Evolutionary conservation across 2,888 invertebrate species (phyloP).

Genomic region (Parnassius smintheus): DNA sequence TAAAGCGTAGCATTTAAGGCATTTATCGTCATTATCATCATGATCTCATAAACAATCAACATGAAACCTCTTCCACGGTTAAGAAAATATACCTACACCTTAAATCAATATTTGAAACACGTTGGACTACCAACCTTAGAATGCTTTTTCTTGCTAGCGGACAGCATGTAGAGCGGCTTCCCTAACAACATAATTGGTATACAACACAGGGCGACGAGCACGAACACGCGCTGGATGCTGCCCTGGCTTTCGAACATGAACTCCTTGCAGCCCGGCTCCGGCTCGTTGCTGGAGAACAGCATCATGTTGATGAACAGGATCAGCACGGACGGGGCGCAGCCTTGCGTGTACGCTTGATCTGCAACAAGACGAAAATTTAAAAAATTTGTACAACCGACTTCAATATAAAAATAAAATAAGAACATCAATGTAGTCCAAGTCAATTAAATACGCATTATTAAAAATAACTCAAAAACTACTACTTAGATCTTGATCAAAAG

Average conservation of each 20-base stretch:
- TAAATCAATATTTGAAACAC: no score
- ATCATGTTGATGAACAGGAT: conserved; percentile 99
- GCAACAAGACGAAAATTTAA: conserved; percentile 4
- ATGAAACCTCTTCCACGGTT: no score
- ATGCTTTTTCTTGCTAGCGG: conserved; percentile 53
- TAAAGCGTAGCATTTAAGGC: no score
- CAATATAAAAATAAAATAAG: no score
- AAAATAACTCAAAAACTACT: no score
- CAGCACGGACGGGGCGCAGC: conserved; percentile 96
- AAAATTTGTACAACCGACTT: no score
- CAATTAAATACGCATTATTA: no score
- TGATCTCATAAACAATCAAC: no score
- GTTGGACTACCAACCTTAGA: conserved; percentile 47
- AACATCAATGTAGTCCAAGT: no score
- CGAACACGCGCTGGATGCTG: conserved; percentile 87
- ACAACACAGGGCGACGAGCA: conserved; percentile 89
- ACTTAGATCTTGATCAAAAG: no score
- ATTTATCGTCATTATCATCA: no score
- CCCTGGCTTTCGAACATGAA: conserved; percentile 87
- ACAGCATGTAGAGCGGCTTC: conserved; percentile 91
- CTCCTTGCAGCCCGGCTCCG: conserved; percentile 75
- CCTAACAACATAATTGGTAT: conserved; percentile 96
- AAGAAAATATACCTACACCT: no score
- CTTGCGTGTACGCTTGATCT: conserved; percentile 63
- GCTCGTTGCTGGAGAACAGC: conserved; percentile 85